Conservation (phyloP, 2,797 vertebrate genomes). For the Aulostomus chinensis region DNA sequence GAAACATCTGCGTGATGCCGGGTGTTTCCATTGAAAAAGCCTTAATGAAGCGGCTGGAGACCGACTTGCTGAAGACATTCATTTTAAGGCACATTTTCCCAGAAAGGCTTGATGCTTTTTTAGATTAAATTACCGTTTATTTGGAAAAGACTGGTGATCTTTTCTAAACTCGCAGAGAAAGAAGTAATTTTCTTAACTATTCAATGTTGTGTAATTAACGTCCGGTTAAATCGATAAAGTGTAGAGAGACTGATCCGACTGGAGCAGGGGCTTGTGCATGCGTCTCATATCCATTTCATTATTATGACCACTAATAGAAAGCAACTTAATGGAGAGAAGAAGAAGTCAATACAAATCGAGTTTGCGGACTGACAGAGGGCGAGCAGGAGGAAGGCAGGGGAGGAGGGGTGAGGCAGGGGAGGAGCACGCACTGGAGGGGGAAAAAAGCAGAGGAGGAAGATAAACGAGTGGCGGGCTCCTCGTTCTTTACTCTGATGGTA, state of each 20-base stretch:
- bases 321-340: slow-evolving; percentile 51
- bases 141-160: too few species aligned
- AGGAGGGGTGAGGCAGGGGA: background rate
- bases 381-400: background rate
- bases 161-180: too few species aligned
- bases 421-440: background rate
- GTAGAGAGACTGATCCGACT: background rate
- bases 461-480: too few species aligned
- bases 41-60: too few species aligned
- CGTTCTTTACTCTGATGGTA: too few species aligned
- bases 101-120: too few species aligned
- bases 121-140: too few species aligned
- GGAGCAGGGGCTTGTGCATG: slow-evolving; percentile 12
- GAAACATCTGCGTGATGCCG: background rate
- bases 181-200: background rate
- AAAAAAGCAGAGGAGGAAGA: too few species aligned
- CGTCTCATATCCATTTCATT: slow-evolving; percentile 62
- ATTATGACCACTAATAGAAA: slow-evolving; percentile 62
- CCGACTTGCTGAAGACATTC: too few species aligned
- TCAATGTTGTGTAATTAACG: background rate
- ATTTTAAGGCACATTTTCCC: too few species aligned
- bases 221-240: background rate
- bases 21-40: background rate
- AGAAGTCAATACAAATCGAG: slow-evolving; percentile 62
- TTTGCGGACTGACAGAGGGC: slow-evolving; percentile 19